A percentile compares a stretch with the other conserved stretches of the same genome.
Conservation (phyloP, 2,797 vertebrate genomes). For the Micromesistius poutassou region DNA sequence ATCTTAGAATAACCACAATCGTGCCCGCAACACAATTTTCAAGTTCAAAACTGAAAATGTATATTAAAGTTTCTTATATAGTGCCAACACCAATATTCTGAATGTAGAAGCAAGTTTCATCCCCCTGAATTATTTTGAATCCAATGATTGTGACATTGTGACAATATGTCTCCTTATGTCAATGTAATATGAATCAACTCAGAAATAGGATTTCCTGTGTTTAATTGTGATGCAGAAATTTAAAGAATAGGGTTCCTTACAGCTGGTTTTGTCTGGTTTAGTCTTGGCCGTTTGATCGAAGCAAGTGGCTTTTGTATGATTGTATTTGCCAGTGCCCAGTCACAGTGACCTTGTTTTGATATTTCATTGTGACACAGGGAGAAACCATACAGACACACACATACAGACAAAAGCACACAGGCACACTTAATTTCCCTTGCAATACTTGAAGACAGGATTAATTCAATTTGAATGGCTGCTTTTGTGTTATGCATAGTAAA, state of each 20-base stretch:
- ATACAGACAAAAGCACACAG: slow-evolving; percentile 10
- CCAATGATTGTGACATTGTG: too few relatives aligned
- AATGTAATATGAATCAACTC: too few relatives aligned
- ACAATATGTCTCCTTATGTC: too few relatives aligned
- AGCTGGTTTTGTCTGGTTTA: too few relatives aligned
- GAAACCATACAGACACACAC: slow-evolving; percentile 6
- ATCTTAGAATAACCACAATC: neutral
- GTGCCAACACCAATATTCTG: neutral
- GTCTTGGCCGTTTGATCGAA: too few relatives aligned
- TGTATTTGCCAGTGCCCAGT: too few relatives aligned
- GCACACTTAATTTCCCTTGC: neutral
- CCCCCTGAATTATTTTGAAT: too few relatives aligned
- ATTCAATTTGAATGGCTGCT: neutral
- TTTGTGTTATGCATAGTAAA: neutral
- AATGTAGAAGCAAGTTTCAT: neutral
- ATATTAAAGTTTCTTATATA: neutral
- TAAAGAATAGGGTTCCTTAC: too few relatives aligned
- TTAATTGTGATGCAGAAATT: too few relatives aligned
- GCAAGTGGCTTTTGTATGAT: too few relatives aligned
- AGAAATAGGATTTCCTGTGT: too few relatives aligned
- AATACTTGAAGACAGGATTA: neutral
- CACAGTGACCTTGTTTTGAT: neutral
- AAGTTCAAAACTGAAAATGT: neutral
- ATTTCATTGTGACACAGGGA: neutral
- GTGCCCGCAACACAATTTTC: neutral